Conservation (phyloP, 2,888 invertebrate species). For the Aquatica leii region DNA sequence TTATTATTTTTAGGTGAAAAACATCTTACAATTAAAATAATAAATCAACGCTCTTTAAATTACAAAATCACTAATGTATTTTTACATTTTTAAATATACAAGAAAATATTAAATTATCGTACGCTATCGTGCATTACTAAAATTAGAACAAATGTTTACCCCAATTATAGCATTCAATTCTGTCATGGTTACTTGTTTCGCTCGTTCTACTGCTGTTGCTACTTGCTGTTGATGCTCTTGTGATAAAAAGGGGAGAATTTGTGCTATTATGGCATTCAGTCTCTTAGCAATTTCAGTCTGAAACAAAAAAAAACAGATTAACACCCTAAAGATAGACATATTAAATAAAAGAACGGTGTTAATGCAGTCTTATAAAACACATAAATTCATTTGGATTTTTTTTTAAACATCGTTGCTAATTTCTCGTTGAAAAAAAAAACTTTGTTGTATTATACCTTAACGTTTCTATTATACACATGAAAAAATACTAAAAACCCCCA, state of each 20-base stretch:
- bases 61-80: not conserved
- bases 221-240: conserved; percentile 98
- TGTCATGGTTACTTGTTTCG: conserved; percentile 98
- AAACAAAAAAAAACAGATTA: conserved; percentile 50
- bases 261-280: conserved; percentile 94
- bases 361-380: too few species aligned
- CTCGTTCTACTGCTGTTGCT: conserved; percentile 94
- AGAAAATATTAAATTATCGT: not conserved
- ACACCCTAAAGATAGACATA: too few species aligned
- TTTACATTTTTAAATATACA: too few species aligned
- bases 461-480: too few species aligned
- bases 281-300: conserved; percentile 99
- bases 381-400: too few species aligned
- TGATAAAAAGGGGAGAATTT: conserved; percentile 94
- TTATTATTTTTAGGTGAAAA: not conserved
- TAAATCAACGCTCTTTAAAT: not conserved
- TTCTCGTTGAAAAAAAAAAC: too few species aligned
- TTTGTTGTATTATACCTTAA: too few species aligned
- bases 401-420: too few species aligned
- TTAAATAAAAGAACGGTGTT: too few species aligned
- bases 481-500: too few species aligned
- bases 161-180: conserved; percentile 96
- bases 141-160: conserved; percentile 70
- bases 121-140: conserved; percentile 8
- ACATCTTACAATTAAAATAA: not conserved